phyloP scores from a whole-genome alignment of 1,140 invertebrate genomes.

The Nixonia krombeini region DNA sequence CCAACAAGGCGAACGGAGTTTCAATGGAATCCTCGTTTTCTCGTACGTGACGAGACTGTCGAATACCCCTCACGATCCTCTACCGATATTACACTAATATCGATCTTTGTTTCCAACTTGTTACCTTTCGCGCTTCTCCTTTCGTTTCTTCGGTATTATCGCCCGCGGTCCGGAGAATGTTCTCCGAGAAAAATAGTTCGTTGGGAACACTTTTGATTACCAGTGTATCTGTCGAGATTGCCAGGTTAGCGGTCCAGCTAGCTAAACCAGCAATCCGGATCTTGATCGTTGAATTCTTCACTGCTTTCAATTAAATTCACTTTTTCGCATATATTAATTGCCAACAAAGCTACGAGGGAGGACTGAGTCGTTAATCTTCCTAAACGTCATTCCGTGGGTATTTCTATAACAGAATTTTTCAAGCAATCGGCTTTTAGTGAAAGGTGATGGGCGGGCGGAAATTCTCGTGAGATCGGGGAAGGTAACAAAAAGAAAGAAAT shows the following conservation, averaged over 20 bases:
- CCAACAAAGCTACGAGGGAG: no score
- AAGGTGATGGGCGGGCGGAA: slow-evolving; percentile 18
- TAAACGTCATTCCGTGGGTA: background rate
- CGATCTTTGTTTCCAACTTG: background rate
- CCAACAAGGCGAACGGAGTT: slow-evolving; percentile 36
- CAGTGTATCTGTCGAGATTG: no score
- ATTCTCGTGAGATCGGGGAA: slow-evolving; percentile 16
- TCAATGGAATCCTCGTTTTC: slow-evolving; percentile 57
- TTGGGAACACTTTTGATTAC: background rate
- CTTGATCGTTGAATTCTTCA: no score
- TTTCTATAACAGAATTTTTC: slow-evolving; percentile 5
- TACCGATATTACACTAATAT: slow-evolving; percentile 23
- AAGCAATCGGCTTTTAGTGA: slow-evolving; percentile 28
- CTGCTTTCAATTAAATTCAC: no score
- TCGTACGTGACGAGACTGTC: slow-evolving; percentile 47
- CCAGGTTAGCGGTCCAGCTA: no score
- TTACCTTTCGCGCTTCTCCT: no score
- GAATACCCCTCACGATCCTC: slow-evolving; percentile 20
- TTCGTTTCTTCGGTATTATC: no score
- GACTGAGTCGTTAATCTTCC: no score
- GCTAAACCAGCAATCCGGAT: no score
- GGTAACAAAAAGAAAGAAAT: slow-evolving; percentile 17
- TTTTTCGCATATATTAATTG: no score
- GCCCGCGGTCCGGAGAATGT: no score
- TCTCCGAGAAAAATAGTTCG: background rate